These are phyloP conservation scores for Cichladusa arquata DNA, from an alignment of 2,113 vertebrate species.

Conservation along the genomic window DNA sequence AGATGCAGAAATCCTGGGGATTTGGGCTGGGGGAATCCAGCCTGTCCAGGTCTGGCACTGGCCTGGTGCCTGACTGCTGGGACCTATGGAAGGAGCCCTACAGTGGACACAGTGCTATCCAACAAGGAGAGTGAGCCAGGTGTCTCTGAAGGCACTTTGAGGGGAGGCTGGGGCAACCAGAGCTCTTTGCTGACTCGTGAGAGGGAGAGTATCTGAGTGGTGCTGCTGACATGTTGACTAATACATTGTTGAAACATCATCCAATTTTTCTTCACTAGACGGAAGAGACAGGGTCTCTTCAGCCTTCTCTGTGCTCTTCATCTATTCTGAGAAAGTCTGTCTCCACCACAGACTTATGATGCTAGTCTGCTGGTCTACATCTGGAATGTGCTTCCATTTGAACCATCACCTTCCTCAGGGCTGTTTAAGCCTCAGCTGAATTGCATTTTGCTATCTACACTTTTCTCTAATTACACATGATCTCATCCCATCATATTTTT, in stretches of 20 bases:
- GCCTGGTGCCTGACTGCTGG: neutral
- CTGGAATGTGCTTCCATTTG: neutral
- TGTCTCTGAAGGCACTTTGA: neutral
- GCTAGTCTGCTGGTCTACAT: neutral
- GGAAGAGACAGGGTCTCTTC: neutral
- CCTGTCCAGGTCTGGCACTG: neutral
- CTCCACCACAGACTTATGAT: neutral
- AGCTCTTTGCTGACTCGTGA: neutral
- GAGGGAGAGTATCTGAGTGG: neutral
- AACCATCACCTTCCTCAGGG: neutral
- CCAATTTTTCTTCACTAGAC: neutral
- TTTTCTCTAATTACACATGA: neutral
- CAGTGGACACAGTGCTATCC: accelerated
- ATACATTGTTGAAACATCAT: neutral
- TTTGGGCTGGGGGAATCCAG: accelerated
- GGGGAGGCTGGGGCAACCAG: neutral
- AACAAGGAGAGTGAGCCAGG: neutral
- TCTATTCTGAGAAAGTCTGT: neutral
- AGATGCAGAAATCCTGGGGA: neutral
- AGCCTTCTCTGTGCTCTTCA: neutral
- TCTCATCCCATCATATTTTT: neutral
- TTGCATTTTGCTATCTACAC: neutral
- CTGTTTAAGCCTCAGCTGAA: neutral
- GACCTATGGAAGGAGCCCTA: neutral
- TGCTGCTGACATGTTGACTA: neutral